These are phyloP conservation scores for Carapus acus DNA, from an alignment of 2,797 vertebrate species.

Conservation along the genomic window DNA sequence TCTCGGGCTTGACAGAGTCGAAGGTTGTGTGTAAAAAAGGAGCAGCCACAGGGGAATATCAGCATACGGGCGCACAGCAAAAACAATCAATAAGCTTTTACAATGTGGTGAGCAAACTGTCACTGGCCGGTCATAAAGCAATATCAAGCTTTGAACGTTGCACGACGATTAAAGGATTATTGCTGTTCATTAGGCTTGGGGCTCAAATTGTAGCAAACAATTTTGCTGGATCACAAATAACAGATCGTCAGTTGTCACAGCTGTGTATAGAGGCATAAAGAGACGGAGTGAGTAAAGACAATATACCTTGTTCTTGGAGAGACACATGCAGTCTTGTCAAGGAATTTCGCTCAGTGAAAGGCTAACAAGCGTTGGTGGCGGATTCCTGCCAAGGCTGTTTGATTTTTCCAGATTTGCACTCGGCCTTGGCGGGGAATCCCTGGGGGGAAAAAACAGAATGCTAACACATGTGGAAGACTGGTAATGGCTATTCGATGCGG, in stretches of 20 bases:
- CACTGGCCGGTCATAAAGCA: conserved; percentile 1
- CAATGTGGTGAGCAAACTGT: not conserved
- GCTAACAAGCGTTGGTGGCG: conserved; percentile 17
- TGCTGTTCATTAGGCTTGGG: conserved; percentile 7
- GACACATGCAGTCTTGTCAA: no score
- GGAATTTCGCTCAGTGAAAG: no score
- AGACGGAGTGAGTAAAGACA: not conserved
- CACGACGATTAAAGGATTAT: conserved; percentile 21
- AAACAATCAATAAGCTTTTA: not conserved
- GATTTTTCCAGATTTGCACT: conserved; percentile 53
- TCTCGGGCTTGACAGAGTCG: not conserved
- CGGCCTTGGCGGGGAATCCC: conserved; percentile 12
- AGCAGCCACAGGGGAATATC: not conserved
- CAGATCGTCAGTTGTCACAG: conserved; percentile 21
- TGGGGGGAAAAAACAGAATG: conserved; percentile 13
- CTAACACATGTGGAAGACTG: conserved; percentile 23
- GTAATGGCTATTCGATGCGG: conserved; percentile 13
- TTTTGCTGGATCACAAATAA: conserved; percentile 2
- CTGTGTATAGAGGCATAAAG: conserved; percentile 14
- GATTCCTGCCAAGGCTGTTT: conserved; percentile 53
- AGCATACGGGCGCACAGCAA: no score
- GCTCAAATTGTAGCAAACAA: conserved; percentile 5
- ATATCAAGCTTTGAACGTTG: not conserved
- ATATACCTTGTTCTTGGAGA: no score
- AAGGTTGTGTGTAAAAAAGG: not conserved